A percentile compares a stretch with the other conserved stretches of the same genome.
Conservation (phyloP, 2,888 invertebrate genomes). For the Halictus ligatus region DNA sequence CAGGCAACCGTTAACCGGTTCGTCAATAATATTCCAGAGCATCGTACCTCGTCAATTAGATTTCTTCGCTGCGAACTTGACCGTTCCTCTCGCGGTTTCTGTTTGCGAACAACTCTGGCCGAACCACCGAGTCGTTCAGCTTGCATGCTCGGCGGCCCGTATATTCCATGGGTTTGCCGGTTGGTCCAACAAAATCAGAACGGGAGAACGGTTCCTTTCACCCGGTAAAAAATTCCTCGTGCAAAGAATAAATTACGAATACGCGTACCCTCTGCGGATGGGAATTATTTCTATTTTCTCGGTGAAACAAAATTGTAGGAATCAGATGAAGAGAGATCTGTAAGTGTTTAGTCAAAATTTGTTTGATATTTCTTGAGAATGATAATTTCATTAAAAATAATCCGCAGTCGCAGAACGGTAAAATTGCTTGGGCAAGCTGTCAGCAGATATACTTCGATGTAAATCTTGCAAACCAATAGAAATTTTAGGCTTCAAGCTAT, state of each 20-base stretch:
- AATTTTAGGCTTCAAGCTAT: no score
- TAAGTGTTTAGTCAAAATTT: neutral
- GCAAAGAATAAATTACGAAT: neutral
- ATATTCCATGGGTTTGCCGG: neutral
- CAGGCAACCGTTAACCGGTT: neutral
- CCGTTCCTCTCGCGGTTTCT: neutral
- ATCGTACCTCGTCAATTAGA: neutral
- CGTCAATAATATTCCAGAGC: constrained; percentile 1
- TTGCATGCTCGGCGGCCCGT: no score
- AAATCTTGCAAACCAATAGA: no score
- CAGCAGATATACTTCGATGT: no score
- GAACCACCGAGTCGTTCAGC: neutral
- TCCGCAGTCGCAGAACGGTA: neutral
- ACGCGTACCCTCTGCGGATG: no score
- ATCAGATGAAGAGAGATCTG: no score
- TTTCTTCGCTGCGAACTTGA: neutral
- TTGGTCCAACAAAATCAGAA: neutral
- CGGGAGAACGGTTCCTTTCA: neutral
- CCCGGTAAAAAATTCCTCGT: neutral
- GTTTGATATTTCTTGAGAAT: neutral
- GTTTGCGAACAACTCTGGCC: neutral
- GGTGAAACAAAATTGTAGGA: neutral
- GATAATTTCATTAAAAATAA: neutral
- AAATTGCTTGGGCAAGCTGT: no score
- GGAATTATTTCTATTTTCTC: neutral